phyloP scores from a whole-genome alignment of 2,888 invertebrate genomes.

The Bedellia somnulentella region DNA sequence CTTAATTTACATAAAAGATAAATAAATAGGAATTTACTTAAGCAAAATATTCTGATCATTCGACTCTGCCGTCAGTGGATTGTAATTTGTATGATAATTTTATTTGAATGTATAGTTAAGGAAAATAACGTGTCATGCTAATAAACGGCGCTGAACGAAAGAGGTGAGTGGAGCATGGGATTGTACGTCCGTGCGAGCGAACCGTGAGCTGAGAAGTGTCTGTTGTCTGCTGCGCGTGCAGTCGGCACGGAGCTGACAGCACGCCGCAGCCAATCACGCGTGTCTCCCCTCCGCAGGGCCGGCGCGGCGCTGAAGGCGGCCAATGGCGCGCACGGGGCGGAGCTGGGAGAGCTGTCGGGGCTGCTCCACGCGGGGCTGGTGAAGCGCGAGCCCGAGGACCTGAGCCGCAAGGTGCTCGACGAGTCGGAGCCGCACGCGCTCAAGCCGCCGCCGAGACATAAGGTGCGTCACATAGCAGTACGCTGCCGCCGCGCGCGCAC shows the following conservation, averaged over 20 bases:
- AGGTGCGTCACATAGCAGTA: slow-evolving; percentile 64
- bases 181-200: too few species aligned
- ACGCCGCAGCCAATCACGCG: slow-evolving; percentile 31
- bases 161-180: too few species aligned
- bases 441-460: slow-evolving; percentile 65
- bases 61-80: neutral
- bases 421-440: slow-evolving; percentile 63
- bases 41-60: slow-evolving; percentile 4
- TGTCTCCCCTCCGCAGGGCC: slow-evolving; percentile 67
- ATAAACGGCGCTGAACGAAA: slow-evolving; percentile 20
- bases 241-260: slow-evolving; percentile 23
- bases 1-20: slow-evolving; percentile 4
- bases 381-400: slow-evolving; percentile 82
- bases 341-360: slow-evolving; percentile 64
- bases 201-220: too few species aligned
- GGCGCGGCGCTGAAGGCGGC: slow-evolving; percentile 63
- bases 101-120: slow-evolving; percentile 15
- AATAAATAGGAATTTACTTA: slow-evolving; percentile 4
- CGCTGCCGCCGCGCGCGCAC: slow-evolving; percentile 59
- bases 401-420: slow-evolving; percentile 70
- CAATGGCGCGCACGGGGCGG: slow-evolving; percentile 71
- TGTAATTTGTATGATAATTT: slow-evolving; percentile 20
- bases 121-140: slow-evolving; percentile 4
- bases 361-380: slow-evolving; percentile 69
- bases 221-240: too few species aligned